Base-by-base conservation (phyloP, 1,140 invertebrate species). In the Cryptotermes secundus region DNA sequence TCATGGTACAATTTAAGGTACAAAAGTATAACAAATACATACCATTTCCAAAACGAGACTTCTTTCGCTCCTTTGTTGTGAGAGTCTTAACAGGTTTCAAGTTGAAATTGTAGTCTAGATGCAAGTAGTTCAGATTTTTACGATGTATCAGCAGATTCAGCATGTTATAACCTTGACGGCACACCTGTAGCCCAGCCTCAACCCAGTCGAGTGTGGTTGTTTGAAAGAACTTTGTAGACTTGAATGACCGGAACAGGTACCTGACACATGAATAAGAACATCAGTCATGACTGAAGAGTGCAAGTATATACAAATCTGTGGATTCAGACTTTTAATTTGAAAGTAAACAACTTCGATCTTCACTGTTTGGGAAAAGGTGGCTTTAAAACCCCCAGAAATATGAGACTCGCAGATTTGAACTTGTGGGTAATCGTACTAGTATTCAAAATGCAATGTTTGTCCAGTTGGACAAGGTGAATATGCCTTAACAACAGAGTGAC, bases 101-200 rank as follows among this genome's bases (percentile, higher is more conserved):
- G 90, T 99, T 99, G 89, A 99, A 99, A 90, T 99, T 99, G 89
- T 99, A 99, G 92, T 99, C 99, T 89, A 99, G 93, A 94, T 99
- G 99, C 42, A 99, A 93, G 89, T 99, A 99, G 89, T 99, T 99
- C 16, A 99, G 93, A 91, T 99, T 99, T 90, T 99, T 99, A 81
- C 99, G 95, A 91, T 99, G 99, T 88, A 99, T 99, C 80, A 99
- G 91, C 65, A 99, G 91, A 90, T 99, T 99, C 19, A 99, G 91
- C 99, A 99, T 99, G 89, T 99, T 99, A 90, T 99, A 99, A 24
- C 99, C 99, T 90, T 99, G 99, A 24, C 99, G 93, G 89, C 99
- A 99, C 0, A 99, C 99, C 92, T 98, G 96, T 12, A 99, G 90
- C 38, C 99, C 99, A 83, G 98, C 98, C 91, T 99, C 99, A 2